Conservation (phyloP, 2,888 invertebrate genomes). For the Phragmatobia fuliginosa region DNA sequence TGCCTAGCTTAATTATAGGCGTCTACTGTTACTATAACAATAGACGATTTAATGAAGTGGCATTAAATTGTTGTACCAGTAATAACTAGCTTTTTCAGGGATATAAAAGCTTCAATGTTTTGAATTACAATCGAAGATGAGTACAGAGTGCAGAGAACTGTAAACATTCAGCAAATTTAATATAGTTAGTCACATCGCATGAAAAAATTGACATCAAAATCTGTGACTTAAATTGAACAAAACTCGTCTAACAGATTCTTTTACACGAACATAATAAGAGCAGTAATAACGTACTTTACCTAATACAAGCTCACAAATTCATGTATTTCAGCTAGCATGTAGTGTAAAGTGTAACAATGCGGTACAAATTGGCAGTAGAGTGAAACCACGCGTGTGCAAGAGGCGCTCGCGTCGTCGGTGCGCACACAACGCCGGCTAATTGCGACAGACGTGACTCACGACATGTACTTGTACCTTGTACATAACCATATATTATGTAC, state of each 20-base stretch:
- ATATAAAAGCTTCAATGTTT: too few species aligned
- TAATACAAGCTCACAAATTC: slow-evolving; percentile 22
- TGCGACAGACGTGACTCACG: slow-evolving; percentile 58
- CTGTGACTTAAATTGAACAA: not conserved
- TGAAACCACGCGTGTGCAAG: slow-evolving; percentile 67
- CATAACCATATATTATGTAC: slow-evolving; percentile 14
- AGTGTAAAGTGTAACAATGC: slow-evolving; percentile 37
- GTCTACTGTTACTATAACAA: too few species aligned
- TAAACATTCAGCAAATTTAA: too few species aligned
- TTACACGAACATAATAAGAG: not conserved
- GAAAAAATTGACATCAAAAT: not conserved
- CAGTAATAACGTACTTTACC: slow-evolving; percentile 23
- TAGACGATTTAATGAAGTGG: too few species aligned
- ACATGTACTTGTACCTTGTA: slow-evolving; percentile 36
- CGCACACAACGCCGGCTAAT: slow-evolving; percentile 62
- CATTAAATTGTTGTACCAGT: too few species aligned
- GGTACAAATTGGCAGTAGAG: slow-evolving; percentile 71
- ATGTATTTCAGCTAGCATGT: slow-evolving; percentile 40
- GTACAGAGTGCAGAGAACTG: too few species aligned
- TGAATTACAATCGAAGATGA: too few species aligned
- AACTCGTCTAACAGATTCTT: not conserved
- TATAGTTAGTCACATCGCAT: not conserved
- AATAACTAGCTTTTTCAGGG: too few species aligned
- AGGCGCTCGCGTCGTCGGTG: slow-evolving; percentile 52
- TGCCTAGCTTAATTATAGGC: too few species aligned